Evolutionary conservation across 2,113 vertebrate genomes (phyloP).

Genomic region (Heteronetta atricapilla): DNA sequence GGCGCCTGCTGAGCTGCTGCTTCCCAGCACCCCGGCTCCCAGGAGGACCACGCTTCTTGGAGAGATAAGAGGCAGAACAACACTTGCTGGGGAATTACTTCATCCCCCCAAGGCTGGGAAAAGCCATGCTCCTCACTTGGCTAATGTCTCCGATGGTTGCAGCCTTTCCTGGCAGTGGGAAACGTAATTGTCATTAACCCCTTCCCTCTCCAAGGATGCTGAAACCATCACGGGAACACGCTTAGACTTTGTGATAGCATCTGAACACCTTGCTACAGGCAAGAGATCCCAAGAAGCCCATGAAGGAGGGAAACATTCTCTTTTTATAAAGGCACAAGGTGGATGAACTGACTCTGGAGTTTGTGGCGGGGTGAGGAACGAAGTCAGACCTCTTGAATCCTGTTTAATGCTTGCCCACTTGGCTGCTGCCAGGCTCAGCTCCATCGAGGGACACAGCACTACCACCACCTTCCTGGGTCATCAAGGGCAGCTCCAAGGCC

Average conservation of each 20-base stretch:
- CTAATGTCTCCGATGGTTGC: background rate
- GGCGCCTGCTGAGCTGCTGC: background rate
- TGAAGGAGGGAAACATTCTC: background rate
- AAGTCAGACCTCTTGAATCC: background rate
- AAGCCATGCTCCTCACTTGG: conserved; percentile 32
- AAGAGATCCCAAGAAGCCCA: background rate
- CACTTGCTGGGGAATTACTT: conserved; percentile 54
- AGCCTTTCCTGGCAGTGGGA: conserved; percentile 43
- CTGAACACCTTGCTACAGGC: background rate
- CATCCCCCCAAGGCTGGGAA: conserved; percentile 55
- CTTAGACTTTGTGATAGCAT: background rate
- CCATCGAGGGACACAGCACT: background rate
- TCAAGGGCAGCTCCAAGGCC: background rate
- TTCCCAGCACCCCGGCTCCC: background rate
- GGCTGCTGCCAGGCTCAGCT: background rate
- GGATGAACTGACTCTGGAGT: background rate
- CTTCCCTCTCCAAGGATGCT: background rate
- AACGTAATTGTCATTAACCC: background rate
- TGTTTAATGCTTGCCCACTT: background rate
- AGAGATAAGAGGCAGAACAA: conserved; percentile 51
- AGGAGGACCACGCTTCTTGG: background rate
- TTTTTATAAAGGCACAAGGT: background rate
- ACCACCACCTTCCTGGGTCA: background rate
- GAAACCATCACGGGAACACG: background rate
- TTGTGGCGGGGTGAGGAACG: background rate